A percentile compares a stretch with the other conserved stretches of the same genome.
Evolutionary conservation across 2,797 vertebrate species (phyloP).

Genomic region (Crocidura indochinensis): DNA sequence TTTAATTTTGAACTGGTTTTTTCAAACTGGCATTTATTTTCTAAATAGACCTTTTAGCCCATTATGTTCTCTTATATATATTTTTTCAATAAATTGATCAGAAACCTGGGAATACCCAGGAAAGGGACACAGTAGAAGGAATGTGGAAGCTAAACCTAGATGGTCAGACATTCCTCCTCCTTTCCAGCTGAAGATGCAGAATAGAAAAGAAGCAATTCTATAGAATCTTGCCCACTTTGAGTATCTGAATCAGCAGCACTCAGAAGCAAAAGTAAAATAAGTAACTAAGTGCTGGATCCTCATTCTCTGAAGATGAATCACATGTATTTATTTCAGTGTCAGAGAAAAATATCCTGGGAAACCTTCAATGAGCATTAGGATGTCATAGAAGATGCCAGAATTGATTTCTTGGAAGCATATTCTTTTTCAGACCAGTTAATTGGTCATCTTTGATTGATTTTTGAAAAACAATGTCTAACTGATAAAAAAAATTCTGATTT

Average conservation of each 20-base stretch:
- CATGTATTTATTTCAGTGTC: slow-evolving; percentile 71
- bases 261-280: not conserved
- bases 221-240: not conserved
- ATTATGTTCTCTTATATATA: not conserved
- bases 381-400: slow-evolving; percentile 41
- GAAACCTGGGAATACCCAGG: not conserved
- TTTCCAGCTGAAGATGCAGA: not conserved
- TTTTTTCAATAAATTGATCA: not conserved
- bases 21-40: not conserved
- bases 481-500: slow-evolving; percentile 47
- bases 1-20: rapidly evolving
- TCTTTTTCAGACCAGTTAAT: slow-evolving; percentile 58
- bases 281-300: not conserved
- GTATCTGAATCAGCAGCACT: not conserved
- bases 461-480: slow-evolving; percentile 67
- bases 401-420: slow-evolving; percentile 66
- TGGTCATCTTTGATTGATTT: slow-evolving; percentile 61
- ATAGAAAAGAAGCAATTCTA: not conserved
- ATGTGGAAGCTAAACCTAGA: not conserved
- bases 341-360: slow-evolving; percentile 76
- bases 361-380: slow-evolving; percentile 48
- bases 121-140: not conserved
- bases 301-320: slow-evolving; percentile 66
- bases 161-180: rapidly evolving
- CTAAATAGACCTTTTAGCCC: not conserved